Conservation (phyloP, 64 coral and sea anemone genomes). For the Porites australiensis region DNA sequence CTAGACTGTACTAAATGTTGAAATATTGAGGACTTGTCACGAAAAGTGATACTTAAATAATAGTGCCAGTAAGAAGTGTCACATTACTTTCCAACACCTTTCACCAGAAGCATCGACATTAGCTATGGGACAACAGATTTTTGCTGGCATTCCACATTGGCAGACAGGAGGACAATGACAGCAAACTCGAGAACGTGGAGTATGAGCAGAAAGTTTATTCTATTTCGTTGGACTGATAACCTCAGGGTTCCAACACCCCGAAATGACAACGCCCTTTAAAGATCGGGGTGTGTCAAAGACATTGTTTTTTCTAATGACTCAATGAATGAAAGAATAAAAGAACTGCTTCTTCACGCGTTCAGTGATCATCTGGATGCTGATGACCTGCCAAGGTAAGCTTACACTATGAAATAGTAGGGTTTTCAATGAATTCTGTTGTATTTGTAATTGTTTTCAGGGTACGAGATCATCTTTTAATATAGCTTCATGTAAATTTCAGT, state of each 20-base stretch:
- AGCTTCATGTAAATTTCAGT: not conserved
- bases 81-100: not conserved
- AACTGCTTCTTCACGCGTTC: conserved; percentile 6
- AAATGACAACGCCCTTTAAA: not conserved
- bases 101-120: conserved; percentile 10
- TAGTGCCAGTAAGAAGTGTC: conserved; percentile 4
- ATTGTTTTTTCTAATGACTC: not conserved
- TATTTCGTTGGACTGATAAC: not conserved
- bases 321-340: not conserved
- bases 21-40: not conserved
- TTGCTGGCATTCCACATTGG: not conserved
- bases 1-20: not conserved
- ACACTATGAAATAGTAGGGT: too few relatives aligned
- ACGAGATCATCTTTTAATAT: not conserved
- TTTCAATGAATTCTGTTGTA: too few relatives aligned
- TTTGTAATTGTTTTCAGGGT: too few relatives aligned
- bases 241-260: not conserved
- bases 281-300: conserved; percentile 5
- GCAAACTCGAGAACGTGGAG: not conserved
- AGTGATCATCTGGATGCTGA: not conserved
- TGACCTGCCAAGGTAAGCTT: not conserved
- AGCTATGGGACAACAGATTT: not conserved
- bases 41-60: conserved; percentile 16
- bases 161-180: not conserved
- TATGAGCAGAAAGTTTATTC: not conserved